Percentiles rank a stretch among this genome's conserved stretches.
Conservation (phyloP, 2,888 invertebrate species). For the Drosophila recens region DNA sequence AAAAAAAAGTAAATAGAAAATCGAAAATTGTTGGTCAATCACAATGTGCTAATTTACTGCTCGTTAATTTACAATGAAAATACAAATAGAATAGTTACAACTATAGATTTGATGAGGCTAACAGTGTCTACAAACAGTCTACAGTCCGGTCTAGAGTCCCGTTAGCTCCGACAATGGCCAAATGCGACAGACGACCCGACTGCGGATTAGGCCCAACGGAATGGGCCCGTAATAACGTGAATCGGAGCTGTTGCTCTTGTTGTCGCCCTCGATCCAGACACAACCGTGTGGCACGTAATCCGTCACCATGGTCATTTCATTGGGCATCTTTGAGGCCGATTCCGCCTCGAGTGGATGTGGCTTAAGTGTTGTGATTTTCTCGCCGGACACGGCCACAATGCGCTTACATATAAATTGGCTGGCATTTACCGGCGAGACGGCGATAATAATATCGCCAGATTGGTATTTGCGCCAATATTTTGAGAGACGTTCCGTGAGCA, state of each 20-base stretch:
- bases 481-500: slow-evolving; percentile 93
- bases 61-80: slow-evolving; percentile 38
- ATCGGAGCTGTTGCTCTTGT: slow-evolving; percentile 93
- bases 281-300: slow-evolving; percentile 92
- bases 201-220: slow-evolving; percentile 93
- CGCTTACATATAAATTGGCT: slow-evolving; percentile 93
- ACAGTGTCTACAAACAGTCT: background rate
- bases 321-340: slow-evolving; percentile 12
- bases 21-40: slow-evolving; percentile 1
- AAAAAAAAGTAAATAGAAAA: no score
- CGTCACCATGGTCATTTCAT: slow-evolving; percentile 36
- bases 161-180: slow-evolving; percentile 88
- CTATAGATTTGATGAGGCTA: slow-evolving; percentile 29
- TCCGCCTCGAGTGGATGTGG: slow-evolving; percentile 59
- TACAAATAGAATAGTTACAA: slow-evolving; percentile 3
- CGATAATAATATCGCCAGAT: slow-evolving; percentile 94
- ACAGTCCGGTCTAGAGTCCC: slow-evolving; percentile 31
- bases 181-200: slow-evolving; percentile 92
- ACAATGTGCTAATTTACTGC: slow-evolving; percentile 24
- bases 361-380: slow-evolving; percentile 85
- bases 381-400: slow-evolving; percentile 91
- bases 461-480: slow-evolving; percentile 87
- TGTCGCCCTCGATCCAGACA: slow-evolving; percentile 97
- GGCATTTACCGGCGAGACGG: slow-evolving; percentile 92
- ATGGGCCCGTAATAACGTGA: slow-evolving; percentile 95